A percentile compares a stretch with the other conserved stretches of the same genome.
Conservation (phyloP, 1,140 invertebrate species). For the Gryon sp. region DNA sequence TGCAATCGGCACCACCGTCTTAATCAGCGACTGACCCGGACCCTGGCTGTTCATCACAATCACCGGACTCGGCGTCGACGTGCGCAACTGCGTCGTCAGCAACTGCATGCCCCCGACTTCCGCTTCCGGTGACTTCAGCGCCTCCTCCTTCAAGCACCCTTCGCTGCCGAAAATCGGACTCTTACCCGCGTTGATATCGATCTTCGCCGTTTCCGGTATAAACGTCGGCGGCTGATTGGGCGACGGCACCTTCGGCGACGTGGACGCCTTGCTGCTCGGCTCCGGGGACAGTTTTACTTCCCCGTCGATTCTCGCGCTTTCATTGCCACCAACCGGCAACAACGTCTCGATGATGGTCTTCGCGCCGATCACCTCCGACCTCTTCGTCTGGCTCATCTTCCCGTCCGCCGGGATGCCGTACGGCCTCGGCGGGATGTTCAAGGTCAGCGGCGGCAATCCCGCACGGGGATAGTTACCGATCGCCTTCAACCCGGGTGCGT, state of each 20-base stretch:
- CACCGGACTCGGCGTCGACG: slow-evolving; percentile 79
- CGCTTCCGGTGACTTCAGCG: too few species aligned
- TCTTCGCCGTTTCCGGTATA: slow-evolving; percentile 77
- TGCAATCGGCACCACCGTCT: slow-evolving; percentile 70
- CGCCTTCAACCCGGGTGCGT: slow-evolving; percentile 75
- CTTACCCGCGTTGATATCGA: slow-evolving; percentile 72
- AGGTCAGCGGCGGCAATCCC: slow-evolving; percentile 73
- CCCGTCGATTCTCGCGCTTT: too few species aligned
- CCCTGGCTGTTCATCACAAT: slow-evolving; percentile 75
- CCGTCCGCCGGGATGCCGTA: slow-evolving; percentile 69
- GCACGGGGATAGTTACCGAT: slow-evolving; percentile 72
- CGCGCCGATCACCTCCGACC: slow-evolving; percentile 55
- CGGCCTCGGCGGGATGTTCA: slow-evolving; percentile 75
- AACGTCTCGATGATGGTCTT: slow-evolving; percentile 77
- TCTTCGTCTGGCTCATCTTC: slow-evolving; percentile 67
- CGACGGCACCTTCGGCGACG: slow-evolving; percentile 77
- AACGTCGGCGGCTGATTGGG: slow-evolving; percentile 77
- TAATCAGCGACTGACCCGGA: slow-evolving; percentile 69
- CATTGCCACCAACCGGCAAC: slow-evolving; percentile 70
- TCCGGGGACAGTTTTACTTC: slow-evolving; percentile 76
- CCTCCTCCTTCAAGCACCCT: too few species aligned
- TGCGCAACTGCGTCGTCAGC: slow-evolving; percentile 71
- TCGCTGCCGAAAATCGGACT: slow-evolving; percentile 69
- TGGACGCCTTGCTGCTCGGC: slow-evolving; percentile 73
- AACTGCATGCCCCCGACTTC: slow-evolving; percentile 70